Conservation (phyloP, 1,140 invertebrate genomes). For the Fopius arisanus region DNA sequence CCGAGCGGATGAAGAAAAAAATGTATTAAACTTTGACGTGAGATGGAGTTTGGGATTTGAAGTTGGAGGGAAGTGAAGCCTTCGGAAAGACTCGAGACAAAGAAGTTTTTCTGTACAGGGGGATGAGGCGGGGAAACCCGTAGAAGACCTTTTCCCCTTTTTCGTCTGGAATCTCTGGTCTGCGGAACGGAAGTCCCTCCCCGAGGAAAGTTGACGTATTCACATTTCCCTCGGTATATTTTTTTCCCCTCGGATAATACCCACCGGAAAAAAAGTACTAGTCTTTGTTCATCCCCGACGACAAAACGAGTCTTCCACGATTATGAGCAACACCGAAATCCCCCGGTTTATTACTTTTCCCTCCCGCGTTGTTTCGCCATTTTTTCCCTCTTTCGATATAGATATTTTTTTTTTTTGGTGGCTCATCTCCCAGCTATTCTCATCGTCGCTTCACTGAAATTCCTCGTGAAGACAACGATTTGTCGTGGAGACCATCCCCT, state of each 20-base stretch:
- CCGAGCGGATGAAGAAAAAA: not conserved
- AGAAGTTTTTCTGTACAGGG: not conserved
- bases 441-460: conserved; percentile 7
- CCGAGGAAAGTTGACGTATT: conserved; percentile 1
- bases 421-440: not conserved
- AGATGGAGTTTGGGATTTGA: conserved; percentile 4
- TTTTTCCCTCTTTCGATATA: not conserved
- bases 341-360: conserved; percentile 8
- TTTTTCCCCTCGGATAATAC: not conserved
- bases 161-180: not conserved
- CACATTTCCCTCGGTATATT: not conserved
- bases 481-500: conserved; percentile 14
- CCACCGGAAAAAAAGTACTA: not conserved
- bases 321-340: not conserved
- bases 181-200: conserved; percentile 2
- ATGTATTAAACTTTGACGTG: not conserved
- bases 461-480: conserved; percentile 12
- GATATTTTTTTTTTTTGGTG: not conserved
- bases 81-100: not conserved
- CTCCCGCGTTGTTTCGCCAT: not conserved
- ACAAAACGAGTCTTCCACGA: not conserved
- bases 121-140: not conserved
- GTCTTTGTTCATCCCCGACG: conserved; percentile 2
- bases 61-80: not conserved
- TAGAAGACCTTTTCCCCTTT: not conserved